phyloP scores from a whole-genome alignment of 1,140 invertebrate genomes.

The Nymphalis io region DNA sequence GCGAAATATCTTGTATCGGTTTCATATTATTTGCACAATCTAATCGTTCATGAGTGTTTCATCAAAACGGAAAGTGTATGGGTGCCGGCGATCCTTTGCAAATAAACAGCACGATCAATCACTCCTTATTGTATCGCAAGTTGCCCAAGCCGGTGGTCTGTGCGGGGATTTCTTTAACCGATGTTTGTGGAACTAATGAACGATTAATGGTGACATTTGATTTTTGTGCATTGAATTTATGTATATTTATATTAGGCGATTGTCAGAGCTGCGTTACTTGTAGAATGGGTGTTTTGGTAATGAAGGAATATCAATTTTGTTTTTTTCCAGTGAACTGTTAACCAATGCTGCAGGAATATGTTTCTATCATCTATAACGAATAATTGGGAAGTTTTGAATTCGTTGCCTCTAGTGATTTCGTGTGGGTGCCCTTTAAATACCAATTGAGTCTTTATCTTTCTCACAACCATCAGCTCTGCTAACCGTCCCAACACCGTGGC shows the following conservation, averaged over 20 bases:
- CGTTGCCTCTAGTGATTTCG: neutral
- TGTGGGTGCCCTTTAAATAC: constrained; percentile 13
- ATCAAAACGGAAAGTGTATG: neutral
- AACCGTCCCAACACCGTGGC: constrained; percentile 60
- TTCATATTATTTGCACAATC: neutral
- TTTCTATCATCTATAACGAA: neutral
- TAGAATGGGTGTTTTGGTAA: neutral
- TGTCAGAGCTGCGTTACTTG: constrained; percentile 33
- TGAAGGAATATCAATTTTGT: neutral
- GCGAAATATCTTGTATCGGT: neutral
- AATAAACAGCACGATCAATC: neutral
- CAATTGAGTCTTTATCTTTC: constrained; percentile 3
- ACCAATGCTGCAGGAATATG: neutral
- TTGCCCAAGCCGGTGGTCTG: constrained; percentile 23
- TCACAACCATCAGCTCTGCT: constrained; percentile 39
- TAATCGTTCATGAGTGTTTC: neutral
- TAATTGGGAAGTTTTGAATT: neutral
- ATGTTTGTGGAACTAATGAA: constrained; percentile 20
- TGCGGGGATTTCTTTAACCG: constrained; percentile 13
- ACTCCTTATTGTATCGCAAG: neutral
- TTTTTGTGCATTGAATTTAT: constrained; percentile 21
- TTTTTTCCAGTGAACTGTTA: neutral
- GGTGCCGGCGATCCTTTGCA: neutral
- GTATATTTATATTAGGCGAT: constrained; percentile 31
- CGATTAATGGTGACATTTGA: constrained; percentile 8